Evolutionary conservation across 2,113 vertebrate genomes (phyloP).

Genomic region (Paratilapia polleni): DNA sequence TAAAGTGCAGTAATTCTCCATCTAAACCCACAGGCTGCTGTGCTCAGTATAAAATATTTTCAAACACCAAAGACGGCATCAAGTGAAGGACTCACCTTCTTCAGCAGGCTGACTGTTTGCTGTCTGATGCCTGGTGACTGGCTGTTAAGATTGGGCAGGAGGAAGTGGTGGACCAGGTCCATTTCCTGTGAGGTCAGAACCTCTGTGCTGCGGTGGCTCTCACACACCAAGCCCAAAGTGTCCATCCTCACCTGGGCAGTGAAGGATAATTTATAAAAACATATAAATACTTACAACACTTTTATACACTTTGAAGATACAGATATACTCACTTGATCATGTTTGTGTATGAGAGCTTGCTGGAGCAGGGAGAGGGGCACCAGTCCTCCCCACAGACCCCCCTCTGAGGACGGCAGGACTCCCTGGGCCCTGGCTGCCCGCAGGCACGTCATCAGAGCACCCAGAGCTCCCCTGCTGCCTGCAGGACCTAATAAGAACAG

Average conservation of each 20-base stretch:
- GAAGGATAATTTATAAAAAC: background rate
- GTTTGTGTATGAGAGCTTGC: constrained; percentile 90
- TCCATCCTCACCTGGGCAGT: constrained; percentile 88
- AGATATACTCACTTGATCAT: constrained; percentile 87
- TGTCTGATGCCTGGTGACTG: constrained; percentile 90
- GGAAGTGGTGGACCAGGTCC: constrained; percentile 86
- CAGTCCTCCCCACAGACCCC: constrained; percentile 82
- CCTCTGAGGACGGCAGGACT: constrained; percentile 79
- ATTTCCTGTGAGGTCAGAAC: constrained; percentile 86
- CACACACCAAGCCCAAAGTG: constrained; percentile 93
- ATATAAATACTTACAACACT: background rate
- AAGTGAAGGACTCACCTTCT: constrained; percentile 83
- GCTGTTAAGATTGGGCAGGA: constrained; percentile 89
- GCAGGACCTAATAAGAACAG: constrained; percentile 64
- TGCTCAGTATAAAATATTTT: background rate
- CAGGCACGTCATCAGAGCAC: constrained; percentile 93
- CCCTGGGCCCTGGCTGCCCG: constrained; percentile 91
- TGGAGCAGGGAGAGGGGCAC: constrained; percentile 83
- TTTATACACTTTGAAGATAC: background rate
- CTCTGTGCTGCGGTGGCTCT: constrained; percentile 93
- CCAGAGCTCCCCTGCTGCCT: constrained; percentile 85
- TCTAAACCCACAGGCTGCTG: too few relatives aligned
- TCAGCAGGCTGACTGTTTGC: constrained; percentile 88
- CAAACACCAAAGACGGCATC: background rate
- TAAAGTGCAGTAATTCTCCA: background rate